Evolutionary conservation across 2,797 vertebrate genomes (phyloP).

Genomic region (Ceryle rudis): DNA sequence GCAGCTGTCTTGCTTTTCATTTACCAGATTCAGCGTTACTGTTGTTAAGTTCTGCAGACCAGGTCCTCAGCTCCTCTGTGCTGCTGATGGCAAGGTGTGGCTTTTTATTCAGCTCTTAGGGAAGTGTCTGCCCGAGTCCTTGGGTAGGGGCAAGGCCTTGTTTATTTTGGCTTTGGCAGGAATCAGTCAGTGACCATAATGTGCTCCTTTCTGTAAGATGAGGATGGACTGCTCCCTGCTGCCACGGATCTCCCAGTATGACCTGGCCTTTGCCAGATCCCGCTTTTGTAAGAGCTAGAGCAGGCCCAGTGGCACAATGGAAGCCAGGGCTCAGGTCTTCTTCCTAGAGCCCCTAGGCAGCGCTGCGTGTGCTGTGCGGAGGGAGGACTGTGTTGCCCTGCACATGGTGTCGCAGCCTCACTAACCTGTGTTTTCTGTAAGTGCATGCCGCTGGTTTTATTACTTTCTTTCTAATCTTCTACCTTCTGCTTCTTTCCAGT

Average conservation of each 20-base stretch:
- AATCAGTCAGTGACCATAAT: background rate
- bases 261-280: background rate
- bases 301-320: background rate
- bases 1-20: background rate
- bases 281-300: background rate
- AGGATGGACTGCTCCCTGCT: background rate
- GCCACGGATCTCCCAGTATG: background rate
- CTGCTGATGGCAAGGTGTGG: background rate
- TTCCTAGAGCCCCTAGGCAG: background rate
- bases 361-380: background rate
- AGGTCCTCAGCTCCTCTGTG: background rate
- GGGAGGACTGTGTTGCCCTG: background rate
- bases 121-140: background rate
- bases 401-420: background rate
- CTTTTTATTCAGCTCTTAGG: background rate
- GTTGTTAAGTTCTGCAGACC: background rate
- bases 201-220: background rate
- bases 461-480: conserved; percentile 42
- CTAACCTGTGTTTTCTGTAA: background rate
- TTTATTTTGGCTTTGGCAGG: background rate
- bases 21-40: background rate
- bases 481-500: conserved; percentile 65
- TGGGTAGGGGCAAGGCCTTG: background rate
- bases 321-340: background rate
- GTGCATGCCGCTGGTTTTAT: background rate